Conservation (phyloP, 2,797 vertebrate species). For the Myotis daubentonii region DNA sequence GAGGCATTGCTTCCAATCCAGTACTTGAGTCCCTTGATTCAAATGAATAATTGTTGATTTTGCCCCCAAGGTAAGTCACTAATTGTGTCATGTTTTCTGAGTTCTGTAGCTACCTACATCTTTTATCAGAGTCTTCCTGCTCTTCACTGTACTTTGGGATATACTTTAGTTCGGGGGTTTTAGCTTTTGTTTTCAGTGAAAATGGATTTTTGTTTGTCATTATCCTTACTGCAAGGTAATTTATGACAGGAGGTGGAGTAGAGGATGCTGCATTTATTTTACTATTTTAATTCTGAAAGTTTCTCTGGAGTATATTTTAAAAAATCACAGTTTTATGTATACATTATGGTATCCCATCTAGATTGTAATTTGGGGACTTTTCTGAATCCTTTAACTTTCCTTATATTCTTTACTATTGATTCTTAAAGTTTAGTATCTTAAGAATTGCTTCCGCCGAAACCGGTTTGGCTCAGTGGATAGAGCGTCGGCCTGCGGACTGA, state of each 20-base stretch:
- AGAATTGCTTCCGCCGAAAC: constrained; percentile 8
- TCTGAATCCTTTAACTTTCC: not conserved
- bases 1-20: not conserved
- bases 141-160: not conserved
- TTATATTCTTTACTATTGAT: not conserved
- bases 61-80: not conserved
- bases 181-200: not conserved
- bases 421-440: not conserved
- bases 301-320: not conserved
- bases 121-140: not conserved
- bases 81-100: not conserved
- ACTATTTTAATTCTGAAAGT: not conserved
- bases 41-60: not conserved
- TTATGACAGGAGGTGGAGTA: not conserved
- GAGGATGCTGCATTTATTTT: not conserved
- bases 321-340: not conserved
- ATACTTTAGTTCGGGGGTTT: not conserved
- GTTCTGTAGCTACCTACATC: not conserved
- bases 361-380: not conserved
- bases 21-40: not conserved
- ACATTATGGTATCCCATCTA: not conserved
- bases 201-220: not conserved
- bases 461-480: too few relatives aligned
- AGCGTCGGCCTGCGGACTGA: too few relatives aligned
- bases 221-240: not conserved